Base-by-base conservation (phyloP, 2,888 invertebrate genomes). In the Pristionchus fissidentatus region DNA sequence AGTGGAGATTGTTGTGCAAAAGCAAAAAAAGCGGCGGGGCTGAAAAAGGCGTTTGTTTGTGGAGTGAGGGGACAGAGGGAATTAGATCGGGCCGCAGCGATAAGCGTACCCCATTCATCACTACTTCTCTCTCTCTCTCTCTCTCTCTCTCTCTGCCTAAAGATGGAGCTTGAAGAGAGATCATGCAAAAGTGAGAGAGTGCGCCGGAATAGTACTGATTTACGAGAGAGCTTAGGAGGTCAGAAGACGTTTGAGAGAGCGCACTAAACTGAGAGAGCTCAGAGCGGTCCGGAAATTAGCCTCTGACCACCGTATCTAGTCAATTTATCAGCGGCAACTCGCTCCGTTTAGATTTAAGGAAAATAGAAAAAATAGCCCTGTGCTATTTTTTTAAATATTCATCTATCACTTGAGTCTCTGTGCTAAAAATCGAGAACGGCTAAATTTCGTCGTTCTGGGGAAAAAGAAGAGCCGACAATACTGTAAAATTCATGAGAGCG, bases 401-500 rank as follows among this genome's bases (percentile, higher is more conserved):
- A n/a, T n/a, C n/a, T n/a, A n/a, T n/a, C n/a, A n/a, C n/a, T n/a
- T n/a, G n/a, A n/a, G n/a, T n/a, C n/a, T n/a, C n/a, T n/a, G n/a
- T n/a, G n/a, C n/a, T n/a, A n/a, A n/a, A n/a, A n/a, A n/a, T n/a
- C n/a, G n/a, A n/a, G n/a, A n/a, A n/a, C n/a, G n/a, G n/a, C n/a
- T n/a, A n/a, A n/a, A n/a, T n/a, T n/a, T n/a, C n/a, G n/a, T n/a
- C n/a, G n/a, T n/a, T n/a, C n/a, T n/a, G n/a, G n/a, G n/a, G n/a
- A n/a, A n/a, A n/a, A n/a, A n/a, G n/a, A n/a, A n/a, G n/a, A n/a
- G n/a, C 26, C 13, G 4, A 5, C 38, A 70, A 70, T 70, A 70
- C 70, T 70, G 41, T 70, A 70, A 70, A 70, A 70, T 70, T 70
- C 70, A 70, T 70, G 70, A 70, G 70, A 10, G 26, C 10, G 19